Evolutionary conservation across 2,888 invertebrate species (phyloP).

Genomic region (Chrysolina oricalcia): DNA sequence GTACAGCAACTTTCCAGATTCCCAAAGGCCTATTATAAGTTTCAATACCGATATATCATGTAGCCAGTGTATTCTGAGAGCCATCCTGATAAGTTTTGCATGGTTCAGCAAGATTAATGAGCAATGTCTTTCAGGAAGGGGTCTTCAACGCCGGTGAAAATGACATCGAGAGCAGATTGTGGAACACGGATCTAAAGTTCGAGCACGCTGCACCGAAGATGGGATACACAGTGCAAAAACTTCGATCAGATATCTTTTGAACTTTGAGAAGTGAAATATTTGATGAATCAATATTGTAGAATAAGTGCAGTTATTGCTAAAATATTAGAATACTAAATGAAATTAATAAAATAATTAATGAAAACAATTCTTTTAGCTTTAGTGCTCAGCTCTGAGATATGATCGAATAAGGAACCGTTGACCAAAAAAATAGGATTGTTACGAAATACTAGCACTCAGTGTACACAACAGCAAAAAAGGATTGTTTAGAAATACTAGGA

Average conservation of each 20-base stretch:
- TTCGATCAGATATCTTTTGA: not conserved
- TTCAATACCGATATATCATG: slow-evolving; percentile 71
- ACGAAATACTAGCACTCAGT: too few relatives aligned
- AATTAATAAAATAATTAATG: too few relatives aligned
- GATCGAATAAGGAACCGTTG: too few relatives aligned
- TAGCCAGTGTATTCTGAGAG: slow-evolving; percentile 64
- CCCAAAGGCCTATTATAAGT: slow-evolving; percentile 70
- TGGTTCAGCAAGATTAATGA: slow-evolving; percentile 72
- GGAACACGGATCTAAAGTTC: slow-evolving; percentile 22
- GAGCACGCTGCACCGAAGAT: not conserved
- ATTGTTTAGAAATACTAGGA: too few relatives aligned
- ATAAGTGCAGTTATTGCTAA: too few relatives aligned
- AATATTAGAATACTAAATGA: too few relatives aligned
- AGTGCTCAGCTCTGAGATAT: too few relatives aligned
- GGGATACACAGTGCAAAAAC: not conserved
- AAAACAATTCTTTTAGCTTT: too few relatives aligned
- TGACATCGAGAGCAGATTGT: slow-evolving; percentile 27
- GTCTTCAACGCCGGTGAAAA: slow-evolving; percentile 28
- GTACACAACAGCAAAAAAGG: too few relatives aligned
- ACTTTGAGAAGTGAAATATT: not conserved
- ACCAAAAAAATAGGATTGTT: too few relatives aligned
- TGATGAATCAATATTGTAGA: not conserved
- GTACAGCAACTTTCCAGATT: slow-evolving; percentile 61
- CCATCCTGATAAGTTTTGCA: slow-evolving; percentile 70
- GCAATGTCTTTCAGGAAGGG: slow-evolving; percentile 67